A percentile compares a stretch with the other conserved stretches of the same genome.
Evolutionary conservation across 2,888 invertebrate genomes (phyloP).

Genomic region (Callinectes sapidus): DNA sequence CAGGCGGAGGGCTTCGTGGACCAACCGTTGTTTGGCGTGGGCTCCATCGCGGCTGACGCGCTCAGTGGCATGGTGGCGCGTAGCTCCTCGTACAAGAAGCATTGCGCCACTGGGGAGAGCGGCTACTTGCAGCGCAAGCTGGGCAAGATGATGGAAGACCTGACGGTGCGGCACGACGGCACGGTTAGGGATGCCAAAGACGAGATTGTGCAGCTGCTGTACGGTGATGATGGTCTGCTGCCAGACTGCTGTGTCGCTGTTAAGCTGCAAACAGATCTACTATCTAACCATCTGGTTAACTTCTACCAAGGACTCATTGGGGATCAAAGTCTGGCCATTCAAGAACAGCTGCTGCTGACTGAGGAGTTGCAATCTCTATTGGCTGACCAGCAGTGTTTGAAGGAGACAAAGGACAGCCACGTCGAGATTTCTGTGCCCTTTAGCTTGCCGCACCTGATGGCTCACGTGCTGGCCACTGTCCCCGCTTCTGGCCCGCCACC

Average conservation of each 20-base stretch:
- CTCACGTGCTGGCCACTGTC: neutral
- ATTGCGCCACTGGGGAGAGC: constrained; percentile 37
- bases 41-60: neutral
- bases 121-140: constrained; percentile 50
- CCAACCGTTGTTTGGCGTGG: neutral
- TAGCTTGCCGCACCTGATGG: neutral
- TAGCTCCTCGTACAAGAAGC: constrained; percentile 19
- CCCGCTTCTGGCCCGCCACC: neutral
- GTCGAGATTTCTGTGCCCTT: constrained; percentile 11
- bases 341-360: neutral
- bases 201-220: constrained; percentile 38
- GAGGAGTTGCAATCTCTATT: neutral
- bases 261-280: neutral
- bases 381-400: constrained; percentile 7
- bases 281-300: neutral
- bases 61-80: constrained; percentile 13
- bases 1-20: constrained; percentile 25
- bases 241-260: constrained; percentile 36
- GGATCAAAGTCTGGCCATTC: neutral
- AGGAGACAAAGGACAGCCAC: neutral
- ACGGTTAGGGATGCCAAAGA: constrained; percentile 42
- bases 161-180: constrained; percentile 45
- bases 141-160: constrained; percentile 29
- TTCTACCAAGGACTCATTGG: neutral
- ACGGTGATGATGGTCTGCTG: constrained; percentile 46